Evolutionary conservation across 2,797 vertebrate species (phyloP), one percentile per base, ranked within the genome.

Genomic region (Tolypeutes matacus): DNA sequence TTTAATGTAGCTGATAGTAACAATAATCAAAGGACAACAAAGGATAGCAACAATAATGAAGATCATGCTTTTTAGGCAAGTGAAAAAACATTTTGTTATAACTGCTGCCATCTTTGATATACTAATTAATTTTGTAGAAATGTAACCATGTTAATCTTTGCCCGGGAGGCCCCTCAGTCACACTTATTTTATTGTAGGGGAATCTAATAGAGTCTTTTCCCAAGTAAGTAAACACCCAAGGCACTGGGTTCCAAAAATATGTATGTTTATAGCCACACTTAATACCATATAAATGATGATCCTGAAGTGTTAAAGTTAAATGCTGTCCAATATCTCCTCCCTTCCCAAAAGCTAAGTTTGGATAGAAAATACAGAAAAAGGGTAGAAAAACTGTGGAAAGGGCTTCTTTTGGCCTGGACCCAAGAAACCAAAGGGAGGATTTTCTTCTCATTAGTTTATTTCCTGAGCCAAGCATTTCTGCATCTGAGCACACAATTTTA

Each of bases 91-190:
- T 76, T 84, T 95, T 82, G 56, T 60, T 34, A 42, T 81, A 89
- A 69, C 17, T 73, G 1, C 14, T 70, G 18, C 39, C 4, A 12
- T 64, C 62, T 73, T 77, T 91, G 23, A 12, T 29, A 39, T 72
- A 46, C 7, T 91, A 65, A 87, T 76, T 80, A 67, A 49, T 91
- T 93, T 75, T 92, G 10, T 86, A 76, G 62, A 82, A 93, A 64
- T 17, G 31, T n/a, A 39, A 39, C 64, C 25, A 3, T 53, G 25
- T 65, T 95, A 56, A 17, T 70, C 27, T 89, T 36, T 82, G 21
- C 25, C 39, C 56, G 67, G 31, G 72, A 58, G 27, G 17, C 39
- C 49, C 72, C 85, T 89, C 29, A 86, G 23, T 91, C 56, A 65
- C 23, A 87, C 25, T 62, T 86, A 49, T 42, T 77, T 83, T 87